A percentile compares a stretch with the other conserved stretches of the same genome.
Evolutionary conservation across 2,113 vertebrate genomes (phyloP).

Genomic region (Pterocles orientalis): DNA sequence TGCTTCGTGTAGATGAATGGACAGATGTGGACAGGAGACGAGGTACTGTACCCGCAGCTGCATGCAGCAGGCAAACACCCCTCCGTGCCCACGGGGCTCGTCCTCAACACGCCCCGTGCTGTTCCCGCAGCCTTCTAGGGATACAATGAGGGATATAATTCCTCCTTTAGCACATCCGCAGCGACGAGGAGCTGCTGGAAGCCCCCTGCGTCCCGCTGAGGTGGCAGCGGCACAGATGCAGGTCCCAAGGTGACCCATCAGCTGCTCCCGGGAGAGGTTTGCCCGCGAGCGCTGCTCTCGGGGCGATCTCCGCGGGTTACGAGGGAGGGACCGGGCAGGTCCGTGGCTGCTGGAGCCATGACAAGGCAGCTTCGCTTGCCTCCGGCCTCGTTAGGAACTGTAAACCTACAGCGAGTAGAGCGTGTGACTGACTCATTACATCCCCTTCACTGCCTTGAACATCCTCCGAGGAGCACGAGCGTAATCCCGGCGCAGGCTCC

Average conservation of each 20-base stretch:
- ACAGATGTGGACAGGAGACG: conserved; percentile 95
- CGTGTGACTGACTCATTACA: background rate
- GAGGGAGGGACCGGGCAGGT: background rate
- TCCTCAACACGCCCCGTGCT: background rate
- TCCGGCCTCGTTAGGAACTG: background rate
- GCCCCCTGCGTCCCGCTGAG: background rate
- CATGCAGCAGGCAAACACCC: conserved; percentile 65
- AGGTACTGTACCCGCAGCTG: conserved; percentile 85
- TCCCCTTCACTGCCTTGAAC: background rate
- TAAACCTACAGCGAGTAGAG: background rate
- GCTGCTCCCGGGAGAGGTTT: no score
- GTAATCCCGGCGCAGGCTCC: background rate
- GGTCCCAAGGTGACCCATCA: background rate
- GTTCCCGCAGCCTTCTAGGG: conserved; percentile 21
- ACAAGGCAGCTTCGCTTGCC: background rate
- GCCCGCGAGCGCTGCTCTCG: background rate
- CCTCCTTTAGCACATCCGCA: background rate
- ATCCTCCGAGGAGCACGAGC: background rate
- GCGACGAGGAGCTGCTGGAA: background rate
- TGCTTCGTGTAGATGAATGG: conserved; percentile 91
- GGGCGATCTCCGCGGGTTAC: background rate
- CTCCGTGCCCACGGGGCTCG: conserved; percentile 37
- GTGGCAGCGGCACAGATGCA: background rate
- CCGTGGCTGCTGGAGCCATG: background rate
- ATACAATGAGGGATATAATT: background rate